Evolutionary conservation across 2,797 vertebrate species (phyloP).

Genomic region (Mallotus villosus): DNA sequence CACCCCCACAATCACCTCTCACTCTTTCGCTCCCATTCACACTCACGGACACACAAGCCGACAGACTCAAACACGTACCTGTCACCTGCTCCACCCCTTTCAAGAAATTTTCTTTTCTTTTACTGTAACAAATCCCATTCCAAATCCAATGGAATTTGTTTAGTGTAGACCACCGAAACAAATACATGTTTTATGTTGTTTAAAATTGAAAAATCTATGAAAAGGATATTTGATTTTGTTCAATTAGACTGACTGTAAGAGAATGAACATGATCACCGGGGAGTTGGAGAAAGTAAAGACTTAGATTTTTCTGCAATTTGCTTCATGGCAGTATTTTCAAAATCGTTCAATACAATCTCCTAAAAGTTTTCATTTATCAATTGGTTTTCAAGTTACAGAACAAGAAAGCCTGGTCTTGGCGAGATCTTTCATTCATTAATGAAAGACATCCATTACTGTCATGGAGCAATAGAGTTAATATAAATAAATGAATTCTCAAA

Average conservation of each 20-base stretch:
- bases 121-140: conserved; percentile 35
- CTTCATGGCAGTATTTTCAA: conserved; percentile 54
- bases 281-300: conserved; percentile 19
- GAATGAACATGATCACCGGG: conserved; percentile 19
- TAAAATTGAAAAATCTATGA: conserved; percentile 40
- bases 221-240: conserved; percentile 48
- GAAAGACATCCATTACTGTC: conserved; percentile 78
- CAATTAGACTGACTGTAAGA: conserved; percentile 43
- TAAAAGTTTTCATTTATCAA: conserved; percentile 74
- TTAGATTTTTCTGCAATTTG: conserved; percentile 43
- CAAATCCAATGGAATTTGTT: conserved; percentile 38
- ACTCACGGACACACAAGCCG: not conserved
- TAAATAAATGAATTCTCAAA: conserved; percentile 80
- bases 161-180: conserved; percentile 21
- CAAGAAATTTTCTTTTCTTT: conserved; percentile 3
- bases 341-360: conserved; percentile 67
- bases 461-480: conserved; percentile 66
- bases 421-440: conserved; percentile 71
- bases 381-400: conserved; percentile 49
- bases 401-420: conserved; percentile 37
- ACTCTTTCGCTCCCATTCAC: not conserved
- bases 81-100: not conserved
- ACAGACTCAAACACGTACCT: conserved; percentile 1
- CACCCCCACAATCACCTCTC: not conserved
- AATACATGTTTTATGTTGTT: conserved; percentile 32